phyloP scores from a whole-genome alignment of 2,113 vertebrate genomes.

The Hippocampus abdominalis region DNA sequence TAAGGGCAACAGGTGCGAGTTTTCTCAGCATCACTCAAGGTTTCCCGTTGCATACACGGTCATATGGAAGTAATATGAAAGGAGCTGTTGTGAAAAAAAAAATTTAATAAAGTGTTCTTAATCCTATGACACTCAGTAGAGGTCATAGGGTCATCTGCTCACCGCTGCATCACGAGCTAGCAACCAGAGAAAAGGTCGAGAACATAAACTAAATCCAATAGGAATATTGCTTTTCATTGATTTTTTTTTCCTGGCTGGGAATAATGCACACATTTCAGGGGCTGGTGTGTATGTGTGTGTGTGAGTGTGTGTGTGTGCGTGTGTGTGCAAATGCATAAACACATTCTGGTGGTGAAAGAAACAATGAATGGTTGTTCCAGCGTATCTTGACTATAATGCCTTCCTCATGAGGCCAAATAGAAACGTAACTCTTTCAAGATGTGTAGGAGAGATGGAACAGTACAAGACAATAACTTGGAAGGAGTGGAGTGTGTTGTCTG shows the following conservation, averaged over 20 bases:
- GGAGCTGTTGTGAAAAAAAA: background rate
- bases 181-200: constrained; percentile 47
- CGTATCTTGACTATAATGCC: constrained; percentile 46
- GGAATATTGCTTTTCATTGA: constrained; percentile 71
- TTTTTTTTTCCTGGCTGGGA: constrained; percentile 56
- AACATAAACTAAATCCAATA: constrained; percentile 71
- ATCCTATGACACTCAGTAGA: constrained; percentile 43
- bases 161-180: constrained; percentile 49
- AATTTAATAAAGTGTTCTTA: constrained; percentile 1
- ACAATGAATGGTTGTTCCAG: constrained; percentile 53
- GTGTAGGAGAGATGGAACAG: constrained; percentile 50
- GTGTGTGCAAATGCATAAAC: constrained; percentile 44
- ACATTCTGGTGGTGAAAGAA: constrained; percentile 46
- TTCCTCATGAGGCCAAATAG: constrained; percentile 50
- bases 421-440: constrained; percentile 51
- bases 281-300: background rate
- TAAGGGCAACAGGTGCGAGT: background rate
- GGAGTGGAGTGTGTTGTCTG: constrained; percentile 46
- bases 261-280: constrained; percentile 59
- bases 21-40: background rate
- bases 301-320: constrained; percentile 4
- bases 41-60: background rate
- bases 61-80: background rate
- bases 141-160: constrained; percentile 54
- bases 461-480: constrained; percentile 62